phyloP scores from a whole-genome alignment of 2,113 vertebrate species.

The Hemichromis elongatus region DNA sequence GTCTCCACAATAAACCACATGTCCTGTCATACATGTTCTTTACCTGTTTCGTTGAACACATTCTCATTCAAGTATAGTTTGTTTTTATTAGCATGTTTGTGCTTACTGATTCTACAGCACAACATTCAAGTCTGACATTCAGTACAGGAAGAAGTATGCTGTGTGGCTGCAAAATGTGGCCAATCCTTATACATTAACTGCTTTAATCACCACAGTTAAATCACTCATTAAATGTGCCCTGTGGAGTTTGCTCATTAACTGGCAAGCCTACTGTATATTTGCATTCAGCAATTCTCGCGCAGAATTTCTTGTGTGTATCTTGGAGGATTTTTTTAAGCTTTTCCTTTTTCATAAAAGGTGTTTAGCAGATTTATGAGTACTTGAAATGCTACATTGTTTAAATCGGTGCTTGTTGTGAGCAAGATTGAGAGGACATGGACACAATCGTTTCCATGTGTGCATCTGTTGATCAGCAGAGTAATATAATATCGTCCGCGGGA shows the following conservation, averaged over 20 bases:
- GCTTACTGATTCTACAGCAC: neutral
- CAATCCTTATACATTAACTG: neutral
- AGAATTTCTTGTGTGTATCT: neutral
- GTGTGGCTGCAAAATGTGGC: neutral
- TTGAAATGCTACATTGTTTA: neutral
- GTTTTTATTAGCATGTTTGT: neutral
- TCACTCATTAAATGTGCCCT: neutral
- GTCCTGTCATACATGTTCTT: neutral
- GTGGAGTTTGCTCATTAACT: neutral
- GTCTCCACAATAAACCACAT: neutral
- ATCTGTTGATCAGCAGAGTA: neutral
- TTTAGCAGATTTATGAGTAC: neutral
- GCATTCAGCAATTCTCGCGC: neutral
- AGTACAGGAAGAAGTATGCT: neutral
- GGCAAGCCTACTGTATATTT: neutral
- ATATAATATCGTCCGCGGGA: neutral
- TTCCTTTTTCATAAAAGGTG: neutral
- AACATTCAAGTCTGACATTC: neutral
- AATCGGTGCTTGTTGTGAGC: neutral
- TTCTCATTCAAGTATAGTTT: neutral
- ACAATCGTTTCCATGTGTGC: neutral
- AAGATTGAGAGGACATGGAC: neutral
- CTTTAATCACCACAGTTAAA: neutral
- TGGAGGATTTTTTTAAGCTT: neutral
- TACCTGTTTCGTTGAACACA: neutral